Conservation (phyloP, 2,113 vertebrate species). For the Aix galericulata region DNA sequence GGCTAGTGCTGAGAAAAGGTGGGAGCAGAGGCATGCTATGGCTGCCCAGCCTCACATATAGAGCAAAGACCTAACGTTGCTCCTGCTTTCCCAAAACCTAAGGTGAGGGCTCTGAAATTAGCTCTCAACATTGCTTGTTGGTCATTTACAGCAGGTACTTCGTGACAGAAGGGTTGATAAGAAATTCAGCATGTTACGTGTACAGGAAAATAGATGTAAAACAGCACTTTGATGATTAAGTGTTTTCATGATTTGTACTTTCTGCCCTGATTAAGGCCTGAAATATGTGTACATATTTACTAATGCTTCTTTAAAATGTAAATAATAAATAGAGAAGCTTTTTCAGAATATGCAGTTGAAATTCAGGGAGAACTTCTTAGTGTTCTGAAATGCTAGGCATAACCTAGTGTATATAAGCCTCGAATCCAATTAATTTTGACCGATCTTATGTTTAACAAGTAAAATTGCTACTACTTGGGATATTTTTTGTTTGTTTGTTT, state of each 20-base stretch:
- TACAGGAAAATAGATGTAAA: not conserved
- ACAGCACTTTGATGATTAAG: not conserved
- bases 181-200: not conserved
- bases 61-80: not conserved
- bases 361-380: not conserved
- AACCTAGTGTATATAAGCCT: not conserved
- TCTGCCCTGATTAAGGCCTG: not conserved
- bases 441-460: not conserved
- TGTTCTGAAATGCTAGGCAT: not conserved
- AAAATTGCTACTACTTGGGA: not conserved
- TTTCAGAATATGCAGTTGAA: not conserved
- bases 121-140: not conserved
- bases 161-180: not conserved
- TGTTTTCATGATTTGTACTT: not conserved
- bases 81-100: not conserved
- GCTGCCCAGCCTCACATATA: accelerated
- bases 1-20: not conserved
- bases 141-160: not conserved
- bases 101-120: not conserved
- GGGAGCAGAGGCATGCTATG: accelerated
- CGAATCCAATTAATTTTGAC: not conserved
- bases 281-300: conserved; percentile 1
- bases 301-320: not conserved
- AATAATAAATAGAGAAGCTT: not conserved
- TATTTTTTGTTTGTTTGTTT: not conserved